Percentiles rank a stretch among this genome's conserved stretches.
phyloP scores from a whole-genome alignment of 2,113 vertebrate genomes.

The Nothoprocta pentlandii region DNA sequence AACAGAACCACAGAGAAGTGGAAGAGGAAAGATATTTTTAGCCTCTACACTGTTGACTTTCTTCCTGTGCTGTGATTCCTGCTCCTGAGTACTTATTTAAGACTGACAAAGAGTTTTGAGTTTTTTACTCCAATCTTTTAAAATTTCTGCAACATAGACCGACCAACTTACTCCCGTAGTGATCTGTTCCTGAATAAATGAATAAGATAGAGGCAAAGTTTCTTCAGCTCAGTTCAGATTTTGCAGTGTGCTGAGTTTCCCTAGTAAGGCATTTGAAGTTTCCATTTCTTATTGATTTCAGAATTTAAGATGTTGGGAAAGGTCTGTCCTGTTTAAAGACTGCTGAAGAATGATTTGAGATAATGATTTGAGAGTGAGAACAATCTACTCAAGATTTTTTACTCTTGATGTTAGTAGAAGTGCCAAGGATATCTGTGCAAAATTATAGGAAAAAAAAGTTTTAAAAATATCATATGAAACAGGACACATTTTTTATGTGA shows the following conservation, averaged over 20 bases:
- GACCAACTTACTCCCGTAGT: background rate
- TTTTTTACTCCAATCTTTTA: background rate
- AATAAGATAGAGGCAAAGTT: background rate
- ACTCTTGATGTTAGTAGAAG: background rate
- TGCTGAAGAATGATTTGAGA: background rate
- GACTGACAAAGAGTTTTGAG: background rate
- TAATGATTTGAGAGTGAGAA: background rate
- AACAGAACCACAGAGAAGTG: slow-evolving; percentile 24
- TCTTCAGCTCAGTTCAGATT: background rate
- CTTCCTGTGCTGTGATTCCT: slow-evolving; percentile 57
- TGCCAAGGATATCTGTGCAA: background rate
- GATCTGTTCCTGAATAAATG: slow-evolving; percentile 1
- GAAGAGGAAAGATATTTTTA: slow-evolving; percentile 68
- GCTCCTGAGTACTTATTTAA: slow-evolving; percentile 38
- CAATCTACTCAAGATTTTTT: background rate
- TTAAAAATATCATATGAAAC: background rate
- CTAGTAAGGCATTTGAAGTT: background rate
- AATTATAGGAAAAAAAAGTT: background rate
- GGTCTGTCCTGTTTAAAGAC: background rate
- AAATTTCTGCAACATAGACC: background rate
- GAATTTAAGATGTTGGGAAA: background rate
- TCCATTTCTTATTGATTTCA: background rate
- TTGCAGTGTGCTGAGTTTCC: background rate
- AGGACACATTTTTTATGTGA: background rate
- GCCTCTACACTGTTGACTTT: slow-evolving; percentile 31